phyloP scores from a whole-genome alignment of 2,113 vertebrate species.

The Vanacampus margaritifer region DNA sequence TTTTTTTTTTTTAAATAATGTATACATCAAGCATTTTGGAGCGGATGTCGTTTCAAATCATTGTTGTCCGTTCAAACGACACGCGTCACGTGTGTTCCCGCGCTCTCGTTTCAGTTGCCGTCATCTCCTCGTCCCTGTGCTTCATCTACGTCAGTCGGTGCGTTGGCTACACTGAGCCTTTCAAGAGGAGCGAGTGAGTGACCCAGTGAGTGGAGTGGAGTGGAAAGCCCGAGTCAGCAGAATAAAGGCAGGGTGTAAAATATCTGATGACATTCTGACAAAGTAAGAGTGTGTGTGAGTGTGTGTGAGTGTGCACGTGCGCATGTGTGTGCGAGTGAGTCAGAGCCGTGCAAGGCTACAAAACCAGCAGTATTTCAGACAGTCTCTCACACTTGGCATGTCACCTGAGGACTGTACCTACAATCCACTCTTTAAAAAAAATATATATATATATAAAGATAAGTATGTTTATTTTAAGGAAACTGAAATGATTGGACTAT shows the following conservation, averaged over 20 bases:
- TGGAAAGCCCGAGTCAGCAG: constrained; percentile 44
- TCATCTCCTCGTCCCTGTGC: constrained; percentile 16
- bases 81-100: neutral
- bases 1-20: too few relatives aligned
- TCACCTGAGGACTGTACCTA: neutral
- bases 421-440: neutral
- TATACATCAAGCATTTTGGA: too few relatives aligned
- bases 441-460: too few relatives aligned
- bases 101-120: constrained; percentile 5
- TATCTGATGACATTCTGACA: constrained; percentile 42
- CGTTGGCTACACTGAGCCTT: constrained; percentile 23
- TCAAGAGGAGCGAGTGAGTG: constrained; percentile 5
- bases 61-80: too few relatives aligned
- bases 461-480: neutral
- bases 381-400: neutral
- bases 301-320: constrained; percentile 3
- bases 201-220: neutral
- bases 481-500: too few relatives aligned
- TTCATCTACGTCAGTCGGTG: constrained; percentile 28
- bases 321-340: neutral
- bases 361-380: constrained; percentile 2
- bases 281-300: constrained; percentile 13
- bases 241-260: constrained; percentile 45
- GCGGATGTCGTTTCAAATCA: too few relatives aligned
- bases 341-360: constrained; percentile 12